A percentile compares a stretch with the other conserved stretches of the same genome.
phyloP scores from a whole-genome alignment of 1,140 invertebrate genomes.

The Goniozus legneri region DNA sequence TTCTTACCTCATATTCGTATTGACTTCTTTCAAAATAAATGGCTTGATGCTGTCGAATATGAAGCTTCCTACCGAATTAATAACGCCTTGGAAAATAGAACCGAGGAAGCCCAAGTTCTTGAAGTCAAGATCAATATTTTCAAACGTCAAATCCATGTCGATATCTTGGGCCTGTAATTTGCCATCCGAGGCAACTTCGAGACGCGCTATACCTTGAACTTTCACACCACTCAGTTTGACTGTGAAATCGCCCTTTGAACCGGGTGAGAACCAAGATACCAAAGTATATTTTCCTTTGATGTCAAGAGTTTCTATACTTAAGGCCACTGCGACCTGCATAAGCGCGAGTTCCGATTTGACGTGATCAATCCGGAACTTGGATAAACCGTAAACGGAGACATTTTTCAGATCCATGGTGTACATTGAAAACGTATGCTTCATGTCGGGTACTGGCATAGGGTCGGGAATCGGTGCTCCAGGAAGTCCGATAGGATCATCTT shows the following conservation, averaged over 20 bases:
- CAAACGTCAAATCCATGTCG: constrained; percentile 73
- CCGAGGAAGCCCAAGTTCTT: constrained; percentile 75
- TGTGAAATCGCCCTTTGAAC: constrained; percentile 71
- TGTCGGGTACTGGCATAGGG: constrained; percentile 74
- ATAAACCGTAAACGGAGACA: constrained; percentile 69
- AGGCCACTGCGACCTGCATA: constrained; percentile 65
- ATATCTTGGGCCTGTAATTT: constrained; percentile 73
- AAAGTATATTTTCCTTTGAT: constrained; percentile 75
- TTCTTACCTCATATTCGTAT: constrained; percentile 58
- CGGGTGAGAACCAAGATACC: constrained; percentile 62
- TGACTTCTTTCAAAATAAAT: constrained; percentile 73
- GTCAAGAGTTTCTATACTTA: constrained; percentile 66
- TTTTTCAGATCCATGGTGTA: constrained; percentile 70
- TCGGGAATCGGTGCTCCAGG: constrained; percentile 74
- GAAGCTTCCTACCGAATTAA: constrained; percentile 76
- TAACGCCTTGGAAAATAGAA: constrained; percentile 69
- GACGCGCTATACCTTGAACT: constrained; percentile 62
- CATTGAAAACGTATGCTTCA: constrained; percentile 68
- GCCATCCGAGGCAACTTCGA: constrained; percentile 70
- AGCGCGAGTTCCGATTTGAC: constrained; percentile 64
- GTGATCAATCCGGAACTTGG: constrained; percentile 71
- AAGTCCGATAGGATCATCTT: constrained; percentile 72
- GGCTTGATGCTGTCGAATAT: constrained; percentile 84
- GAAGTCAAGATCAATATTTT: constrained; percentile 76
- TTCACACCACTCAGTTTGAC: constrained; percentile 69